A percentile compares a stretch with the other conserved stretches of the same genome.
Conservation (phyloP, 2,113 vertebrate genomes). For the Onychostruthus taczanowskii region DNA sequence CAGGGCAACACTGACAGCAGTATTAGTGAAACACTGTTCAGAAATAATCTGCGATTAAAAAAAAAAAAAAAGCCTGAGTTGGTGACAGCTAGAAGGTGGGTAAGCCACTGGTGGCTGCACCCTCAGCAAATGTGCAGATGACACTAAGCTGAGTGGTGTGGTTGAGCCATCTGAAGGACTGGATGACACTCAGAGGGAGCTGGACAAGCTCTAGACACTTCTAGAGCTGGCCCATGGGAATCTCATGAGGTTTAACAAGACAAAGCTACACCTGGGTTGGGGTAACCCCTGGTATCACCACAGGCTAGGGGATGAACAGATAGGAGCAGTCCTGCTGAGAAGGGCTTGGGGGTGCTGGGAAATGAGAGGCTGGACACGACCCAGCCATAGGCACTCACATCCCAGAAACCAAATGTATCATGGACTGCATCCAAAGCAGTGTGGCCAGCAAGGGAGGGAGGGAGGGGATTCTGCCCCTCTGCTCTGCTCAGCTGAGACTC, state of each 20-base stretch:
- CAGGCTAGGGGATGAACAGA: not conserved
- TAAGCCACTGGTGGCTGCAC: not conserved
- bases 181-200: not conserved
- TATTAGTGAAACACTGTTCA: not conserved
- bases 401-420: rapidly evolving
- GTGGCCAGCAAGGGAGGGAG: not conserved
- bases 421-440: not conserved
- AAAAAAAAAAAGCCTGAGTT: not conserved
- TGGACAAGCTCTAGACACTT: not conserved
- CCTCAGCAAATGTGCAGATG: not conserved
- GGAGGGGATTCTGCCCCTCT: not conserved
- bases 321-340: not conserved
- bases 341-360: not conserved
- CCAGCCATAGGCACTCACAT: not conserved
- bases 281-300: too few relatives aligned
- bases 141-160: not conserved
- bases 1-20: not conserved
- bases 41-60: not conserved
- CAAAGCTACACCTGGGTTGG: not conserved
- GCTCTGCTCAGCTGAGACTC: not conserved
- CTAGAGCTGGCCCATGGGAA: too few relatives aligned
- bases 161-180: too few relatives aligned
- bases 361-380: not conserved
- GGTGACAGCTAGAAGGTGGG: not conserved
- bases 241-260: not conserved